These are phyloP conservation scores for Megalopta genalis DNA, from an alignment of 1,140 invertebrate species.

Conservation along the genomic window DNA sequence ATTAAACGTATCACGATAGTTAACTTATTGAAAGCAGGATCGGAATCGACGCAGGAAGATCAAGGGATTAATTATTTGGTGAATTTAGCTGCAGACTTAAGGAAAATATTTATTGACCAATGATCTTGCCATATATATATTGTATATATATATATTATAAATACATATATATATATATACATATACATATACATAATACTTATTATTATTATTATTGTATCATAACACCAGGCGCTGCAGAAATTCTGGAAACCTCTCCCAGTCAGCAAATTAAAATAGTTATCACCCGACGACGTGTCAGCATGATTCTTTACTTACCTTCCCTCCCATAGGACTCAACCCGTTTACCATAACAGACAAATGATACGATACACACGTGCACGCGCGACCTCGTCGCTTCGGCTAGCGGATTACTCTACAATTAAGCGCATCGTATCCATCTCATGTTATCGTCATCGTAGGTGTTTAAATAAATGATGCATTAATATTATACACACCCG, in stretches of 20 bases:
- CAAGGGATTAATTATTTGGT: slow-evolving; percentile 61
- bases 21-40: slow-evolving; percentile 27
- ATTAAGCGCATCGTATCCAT: slow-evolving; percentile 57
- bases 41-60: neutral
- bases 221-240: slow-evolving; percentile 60
- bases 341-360: neutral
- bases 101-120: slow-evolving; percentile 74
- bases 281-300: slow-evolving; percentile 58
- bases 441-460: slow-evolving; percentile 63
- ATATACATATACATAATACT: slow-evolving; percentile 53
- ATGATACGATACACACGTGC: slow-evolving; percentile 4
- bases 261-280: slow-evolving; percentile 63
- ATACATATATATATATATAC: slow-evolving; percentile 41
- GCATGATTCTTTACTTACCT: slow-evolving; percentile 55
- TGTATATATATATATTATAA: slow-evolving; percentile 38
- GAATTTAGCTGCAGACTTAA: slow-evolving; percentile 62
- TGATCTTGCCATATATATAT: slow-evolving; percentile 70
- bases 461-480: slow-evolving; percentile 68
- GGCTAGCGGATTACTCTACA: slow-evolving; percentile 46
- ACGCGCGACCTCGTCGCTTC: slow-evolving; percentile 29
- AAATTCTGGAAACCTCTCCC: slow-evolving; percentile 59
- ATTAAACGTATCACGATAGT: slow-evolving; percentile 7
- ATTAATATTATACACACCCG: slow-evolving; percentile 57
- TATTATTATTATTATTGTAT: slow-evolving; percentile 63
- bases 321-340: slow-evolving; percentile 13